Evolutionary conservation across 2,888 invertebrate genomes (phyloP), one percentile per base, ranked within the genome.

Genomic region (Cerastis rubricosa): DNA sequence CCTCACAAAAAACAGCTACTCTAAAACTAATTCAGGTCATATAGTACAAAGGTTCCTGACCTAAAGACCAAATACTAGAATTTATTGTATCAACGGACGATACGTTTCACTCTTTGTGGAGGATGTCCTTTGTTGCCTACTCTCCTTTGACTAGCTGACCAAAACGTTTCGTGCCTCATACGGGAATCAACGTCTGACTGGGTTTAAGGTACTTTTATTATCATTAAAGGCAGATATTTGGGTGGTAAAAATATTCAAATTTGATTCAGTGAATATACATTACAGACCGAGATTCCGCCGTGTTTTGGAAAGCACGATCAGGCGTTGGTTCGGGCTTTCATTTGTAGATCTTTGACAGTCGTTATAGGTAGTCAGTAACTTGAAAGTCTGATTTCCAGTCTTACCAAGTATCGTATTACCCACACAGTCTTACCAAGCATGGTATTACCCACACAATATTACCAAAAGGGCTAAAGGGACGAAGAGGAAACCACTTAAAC

Each of bases 121-220:
- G 80, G 43, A 57, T 35, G 54, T 66, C 43, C 78, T 67, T 80
- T 80, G 83, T 80, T 40, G 35, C 66, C 47, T 43, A 43, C 14
- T 63, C 49, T 51, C 45, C 51, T 80, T 80, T 80, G 83, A 80
- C 83, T 12, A 57, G 35, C 40, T 71, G 71, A 80, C 66, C 71
- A 35, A 51, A 78, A 80, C 35, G 45, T 67, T 51, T 63, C 17
- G 12, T 25, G 67, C 54, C 35, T 71, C 61, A 47, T 71, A 35
- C 43, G 54, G 29, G 12, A 63, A 81, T 79, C 35, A 40, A 63
- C 29, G n/a, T 57, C 12, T 47, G 51, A 29, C n/a, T 29, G 40
- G 35, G 5, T 2, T n/a, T 47, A 61, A n/a, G n/a, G 43, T 19
- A 65, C 29, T 71, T 57, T 35, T 2, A 54, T 54, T 64, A 17